Evolutionary conservation across 1,140 invertebrate genomes (phyloP).

Genomic region (Teleopsis dalmanni): DNA sequence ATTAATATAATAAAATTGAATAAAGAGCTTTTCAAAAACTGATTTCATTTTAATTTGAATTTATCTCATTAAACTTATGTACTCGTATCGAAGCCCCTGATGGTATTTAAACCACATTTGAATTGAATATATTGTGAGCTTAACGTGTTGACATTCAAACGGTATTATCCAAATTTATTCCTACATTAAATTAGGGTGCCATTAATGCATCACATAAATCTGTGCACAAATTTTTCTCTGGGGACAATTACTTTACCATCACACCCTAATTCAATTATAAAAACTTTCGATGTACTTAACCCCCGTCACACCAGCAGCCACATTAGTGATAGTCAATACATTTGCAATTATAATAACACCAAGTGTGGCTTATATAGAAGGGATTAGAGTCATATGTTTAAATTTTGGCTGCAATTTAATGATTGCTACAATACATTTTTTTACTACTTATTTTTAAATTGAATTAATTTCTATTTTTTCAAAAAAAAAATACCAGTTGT

Average conservation of each 20-base stretch:
- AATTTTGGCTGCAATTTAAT: conserved; percentile 41
- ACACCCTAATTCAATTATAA: conserved; percentile 46
- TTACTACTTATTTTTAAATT: too few species aligned
- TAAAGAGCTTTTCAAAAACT: too few species aligned
- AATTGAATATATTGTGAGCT: too few species aligned
- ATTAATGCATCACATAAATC: conserved; percentile 29
- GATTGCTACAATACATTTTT: conserved; percentile 16
- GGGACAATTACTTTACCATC: conserved; percentile 45
- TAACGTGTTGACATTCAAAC: too few species aligned
- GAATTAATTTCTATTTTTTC: too few species aligned
- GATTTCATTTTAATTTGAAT: too few species aligned
- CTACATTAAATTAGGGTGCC: conserved; percentile 44
- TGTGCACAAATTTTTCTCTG: conserved; percentile 36
- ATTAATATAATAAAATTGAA: too few species aligned
- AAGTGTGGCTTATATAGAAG: conserved; percentile 36
- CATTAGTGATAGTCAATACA: conserved; percentile 30
- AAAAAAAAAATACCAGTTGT: too few species aligned
- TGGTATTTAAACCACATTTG: too few species aligned
- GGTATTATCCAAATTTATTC: conserved; percentile 32
- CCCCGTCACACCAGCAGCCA: conserved; percentile 11
- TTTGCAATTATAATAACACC: conserved; percentile 13
- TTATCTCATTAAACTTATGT: too few species aligned
- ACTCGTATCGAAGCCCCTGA: too few species aligned
- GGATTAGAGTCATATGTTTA: conserved; percentile 45
- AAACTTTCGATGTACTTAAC: conserved; percentile 45